Evolutionary conservation across 2,113 vertebrate genomes (phyloP).

Genomic region (Psophia crepitans): DNA sequence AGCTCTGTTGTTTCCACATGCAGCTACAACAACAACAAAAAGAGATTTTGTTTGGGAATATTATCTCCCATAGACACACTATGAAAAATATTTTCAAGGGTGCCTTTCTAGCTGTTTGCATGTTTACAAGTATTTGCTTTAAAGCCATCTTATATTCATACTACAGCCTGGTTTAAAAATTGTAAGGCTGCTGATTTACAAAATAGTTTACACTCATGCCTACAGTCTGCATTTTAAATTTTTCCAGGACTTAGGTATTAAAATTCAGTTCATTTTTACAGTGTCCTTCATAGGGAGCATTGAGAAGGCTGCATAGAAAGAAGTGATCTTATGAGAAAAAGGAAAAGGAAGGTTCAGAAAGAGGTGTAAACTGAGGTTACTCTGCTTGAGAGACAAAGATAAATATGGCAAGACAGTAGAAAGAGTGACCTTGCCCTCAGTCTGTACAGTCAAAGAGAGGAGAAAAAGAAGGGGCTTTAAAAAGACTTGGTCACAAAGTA

Average conservation of each 20-base stretch:
- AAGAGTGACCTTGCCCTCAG: background rate
- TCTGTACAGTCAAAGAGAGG: background rate
- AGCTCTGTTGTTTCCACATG: conserved; percentile 21
- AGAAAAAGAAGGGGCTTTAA: background rate
- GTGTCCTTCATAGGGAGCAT: conserved; percentile 5
- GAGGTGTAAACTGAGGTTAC: background rate
- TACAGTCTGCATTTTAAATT: conserved; percentile 42
- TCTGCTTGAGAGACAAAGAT: background rate
- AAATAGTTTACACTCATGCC: conserved; percentile 25
- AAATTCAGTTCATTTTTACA: conserved; percentile 35
- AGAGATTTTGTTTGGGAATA: conserved; percentile 13
- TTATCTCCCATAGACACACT: background rate
- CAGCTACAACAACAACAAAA: conserved; percentile 5
- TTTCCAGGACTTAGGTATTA: background rate
- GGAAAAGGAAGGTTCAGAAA: background rate
- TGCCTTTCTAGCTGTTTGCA: background rate
- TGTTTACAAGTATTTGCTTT: conserved; percentile 32
- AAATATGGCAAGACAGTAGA: background rate
- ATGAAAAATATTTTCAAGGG: conserved; percentile 37
- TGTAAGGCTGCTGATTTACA: conserved; percentile 45
- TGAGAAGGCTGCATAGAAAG: background rate
- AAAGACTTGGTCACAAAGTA: background rate
- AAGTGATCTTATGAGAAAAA: background rate
- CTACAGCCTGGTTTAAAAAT: background rate
- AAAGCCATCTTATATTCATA: conserved; percentile 28